Evolutionary conservation across 2,113 vertebrate genomes (phyloP).

Genomic region (Lycaon pictus): DNA sequence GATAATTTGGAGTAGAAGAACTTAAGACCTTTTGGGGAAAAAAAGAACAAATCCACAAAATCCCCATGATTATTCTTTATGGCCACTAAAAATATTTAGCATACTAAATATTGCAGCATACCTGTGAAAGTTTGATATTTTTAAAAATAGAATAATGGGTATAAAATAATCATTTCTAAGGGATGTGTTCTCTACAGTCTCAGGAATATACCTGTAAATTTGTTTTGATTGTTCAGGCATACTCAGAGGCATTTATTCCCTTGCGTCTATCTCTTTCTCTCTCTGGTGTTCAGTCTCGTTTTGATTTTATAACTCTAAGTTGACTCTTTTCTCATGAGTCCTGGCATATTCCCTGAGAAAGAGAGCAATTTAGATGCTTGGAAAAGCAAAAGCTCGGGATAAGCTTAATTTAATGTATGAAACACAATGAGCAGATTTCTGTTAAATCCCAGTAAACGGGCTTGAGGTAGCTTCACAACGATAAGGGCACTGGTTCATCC

Average conservation of each 20-base stretch:
- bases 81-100: constrained; percentile 36
- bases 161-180: not conserved
- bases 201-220: not conserved
- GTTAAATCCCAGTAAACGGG: not conserved
- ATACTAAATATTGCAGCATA: not conserved
- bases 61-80: not conserved
- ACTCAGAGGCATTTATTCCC: not conserved
- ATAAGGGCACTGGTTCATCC: accelerated
- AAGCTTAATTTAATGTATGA: not conserved
- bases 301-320: constrained; percentile 42
- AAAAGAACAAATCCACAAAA: not conserved
- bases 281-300: not conserved
- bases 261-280: not conserved
- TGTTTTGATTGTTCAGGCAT: not conserved
- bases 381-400: not conserved
- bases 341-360: not conserved
- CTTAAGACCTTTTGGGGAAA: not conserved
- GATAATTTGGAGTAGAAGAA: constrained; percentile 50
- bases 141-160: not conserved
- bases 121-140: not conserved
- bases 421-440: not conserved
- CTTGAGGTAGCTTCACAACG: not conserved
- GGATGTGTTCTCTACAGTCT: not conserved
- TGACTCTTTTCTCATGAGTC: not conserved
- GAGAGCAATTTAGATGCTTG: not conserved